Evolutionary conservation across 2,113 vertebrate genomes (phyloP), one percentile per base, ranked within the genome.

Genomic region (Triplophysa rosa): DNA sequence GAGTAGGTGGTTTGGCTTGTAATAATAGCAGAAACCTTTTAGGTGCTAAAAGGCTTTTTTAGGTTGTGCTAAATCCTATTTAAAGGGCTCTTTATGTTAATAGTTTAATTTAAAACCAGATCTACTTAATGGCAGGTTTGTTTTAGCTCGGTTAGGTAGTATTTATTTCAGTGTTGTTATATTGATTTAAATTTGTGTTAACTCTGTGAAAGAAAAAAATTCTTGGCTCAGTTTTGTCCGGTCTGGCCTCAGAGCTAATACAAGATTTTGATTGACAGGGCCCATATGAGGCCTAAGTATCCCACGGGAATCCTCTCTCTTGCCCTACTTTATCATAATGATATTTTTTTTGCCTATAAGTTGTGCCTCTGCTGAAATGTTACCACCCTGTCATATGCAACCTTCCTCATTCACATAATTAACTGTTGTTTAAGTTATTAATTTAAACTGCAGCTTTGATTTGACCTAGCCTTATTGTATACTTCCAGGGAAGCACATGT

Each of bases 191-290:
- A n/a, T 33, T 56, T 56, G 29, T 71, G 49, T 52, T 52, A 9
- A 69, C 45, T 49, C 42, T 33, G 68, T 49, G 26, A 56, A 14
- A 37, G 49, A 33, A 56, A 3, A 29, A 2, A 63, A 13, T 24
- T 40, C 19, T 74, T 63, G 17, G 40, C 10, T 47, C 33, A 47
- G 14, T 21, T 62, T 21, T 63, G 59, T 23, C 54, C 8, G 23
- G 3, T 54, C 40, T n/a, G 61, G 13, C 33, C 13, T 78, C 69
- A 56, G 12, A 19, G 24, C 75, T 67, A 52, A 58, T 77, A 49
- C 65, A 23, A 67, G 68, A 17, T 29, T 79, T 79, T 77, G 67
- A 76, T 54, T 29, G 73, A 40, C 21, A 61, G 26, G 37, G 17
- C n/a, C 65, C 58, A 58, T 47, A 33, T n/a, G 12, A 54, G 24